Evolutionary conservation across 2,113 vertebrate species (phyloP).

Genomic region (Gallinago undulata): DNA sequence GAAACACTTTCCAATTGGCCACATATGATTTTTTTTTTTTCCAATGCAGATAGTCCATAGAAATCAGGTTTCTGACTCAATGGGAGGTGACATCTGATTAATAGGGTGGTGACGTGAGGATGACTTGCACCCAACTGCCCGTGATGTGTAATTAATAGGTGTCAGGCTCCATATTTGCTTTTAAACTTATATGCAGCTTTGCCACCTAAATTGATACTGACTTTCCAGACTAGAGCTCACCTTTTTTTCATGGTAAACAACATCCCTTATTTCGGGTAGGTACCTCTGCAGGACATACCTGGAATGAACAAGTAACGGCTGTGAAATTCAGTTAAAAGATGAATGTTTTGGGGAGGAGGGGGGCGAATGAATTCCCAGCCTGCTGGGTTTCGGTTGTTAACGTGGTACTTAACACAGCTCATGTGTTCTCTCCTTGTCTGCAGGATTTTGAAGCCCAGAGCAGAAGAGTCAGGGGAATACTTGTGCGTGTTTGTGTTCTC

Average conservation of each 20-base stretch:
- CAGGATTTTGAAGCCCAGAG: constrained; percentile 89
- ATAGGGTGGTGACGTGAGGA: not conserved
- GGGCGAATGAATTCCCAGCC: not conserved
- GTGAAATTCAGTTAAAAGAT: not conserved
- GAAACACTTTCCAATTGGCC: not conserved
- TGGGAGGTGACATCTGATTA: not conserved
- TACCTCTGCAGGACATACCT: not conserved
- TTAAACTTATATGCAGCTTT: not conserved
- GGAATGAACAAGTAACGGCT: not conserved
- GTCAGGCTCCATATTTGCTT: not conserved
- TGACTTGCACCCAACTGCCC: not conserved
- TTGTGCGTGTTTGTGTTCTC: constrained; percentile 93
- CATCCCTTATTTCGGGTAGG: not conserved
- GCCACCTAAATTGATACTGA: not conserved
- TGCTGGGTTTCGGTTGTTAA: not conserved
- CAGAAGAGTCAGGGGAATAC: constrained; percentile 95
- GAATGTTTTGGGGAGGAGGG: not conserved
- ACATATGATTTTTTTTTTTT: not conserved
- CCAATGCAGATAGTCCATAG: too few relatives aligned
- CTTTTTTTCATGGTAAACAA: not conserved
- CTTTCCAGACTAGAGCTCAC: not conserved
- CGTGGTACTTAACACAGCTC: not conserved
- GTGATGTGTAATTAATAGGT: not conserved
- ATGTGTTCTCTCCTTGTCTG: constrained; percentile 56
- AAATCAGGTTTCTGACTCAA: not conserved